A percentile compares a stretch with the other conserved stretches of the same genome.
phyloP scores from a whole-genome alignment of 2,888 invertebrate genomes.

The Harpalus rufipes region DNA sequence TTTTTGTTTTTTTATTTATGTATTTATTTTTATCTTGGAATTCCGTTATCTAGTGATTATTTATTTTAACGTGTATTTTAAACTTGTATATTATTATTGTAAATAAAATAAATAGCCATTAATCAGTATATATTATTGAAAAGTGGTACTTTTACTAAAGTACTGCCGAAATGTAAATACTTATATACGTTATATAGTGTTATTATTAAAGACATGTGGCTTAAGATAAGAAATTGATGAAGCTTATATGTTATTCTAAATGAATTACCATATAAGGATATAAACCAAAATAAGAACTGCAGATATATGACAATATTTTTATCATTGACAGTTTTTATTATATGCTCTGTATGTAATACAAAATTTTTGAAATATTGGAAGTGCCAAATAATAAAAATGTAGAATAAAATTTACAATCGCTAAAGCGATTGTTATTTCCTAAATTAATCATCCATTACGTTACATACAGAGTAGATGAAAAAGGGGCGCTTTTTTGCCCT shows the following conservation, averaged over 20 bases:
- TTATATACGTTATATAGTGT: constrained; percentile 25
- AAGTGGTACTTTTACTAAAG: constrained; percentile 24
- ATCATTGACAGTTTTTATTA: constrained; percentile 44
- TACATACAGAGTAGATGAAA: constrained; percentile 40
- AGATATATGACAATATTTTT: constrained; percentile 56
- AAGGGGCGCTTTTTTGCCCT: background rate
- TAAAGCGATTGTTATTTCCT: background rate
- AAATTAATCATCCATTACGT: constrained; percentile 22
- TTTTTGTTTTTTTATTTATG: constrained; percentile 35
- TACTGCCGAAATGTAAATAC: constrained; percentile 40
- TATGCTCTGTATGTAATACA: constrained; percentile 31
- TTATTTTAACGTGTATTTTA: constrained; percentile 53
- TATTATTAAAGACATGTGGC: constrained; percentile 36
- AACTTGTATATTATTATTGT: constrained; percentile 54
- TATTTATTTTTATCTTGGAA: constrained; percentile 45
- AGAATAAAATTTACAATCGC: constrained; percentile 16
- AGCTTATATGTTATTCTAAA: constrained; percentile 57
- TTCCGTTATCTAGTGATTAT: constrained; percentile 48
- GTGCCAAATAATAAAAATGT: constrained; percentile 38
- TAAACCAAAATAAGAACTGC: constrained; percentile 47
- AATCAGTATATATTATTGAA: constrained; percentile 32
- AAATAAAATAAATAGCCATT: constrained; percentile 48
- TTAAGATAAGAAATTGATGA: constrained; percentile 53
- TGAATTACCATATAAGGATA: constrained; percentile 41
- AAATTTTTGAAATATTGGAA: constrained; percentile 39